A percentile compares a stretch with the other conserved stretches of the same genome.
Evolutionary conservation across 1,140 invertebrate genomes (phyloP).

Genomic region (Tetragonula clypearis): DNA sequence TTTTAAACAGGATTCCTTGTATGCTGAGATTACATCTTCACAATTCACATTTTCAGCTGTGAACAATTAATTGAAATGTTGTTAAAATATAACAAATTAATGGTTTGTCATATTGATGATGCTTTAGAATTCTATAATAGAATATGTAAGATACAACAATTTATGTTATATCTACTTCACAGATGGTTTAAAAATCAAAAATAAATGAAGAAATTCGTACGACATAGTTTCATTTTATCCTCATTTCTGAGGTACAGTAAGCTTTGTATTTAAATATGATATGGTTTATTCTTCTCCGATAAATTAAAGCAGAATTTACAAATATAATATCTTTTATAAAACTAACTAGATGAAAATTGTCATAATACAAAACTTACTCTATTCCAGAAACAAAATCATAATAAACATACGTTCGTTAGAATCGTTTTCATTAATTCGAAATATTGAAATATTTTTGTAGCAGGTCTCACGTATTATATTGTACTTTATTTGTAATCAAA

Average conservation of each 20-base stretch:
- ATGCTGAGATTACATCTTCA: constrained; percentile 87
- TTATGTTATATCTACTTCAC: neutral
- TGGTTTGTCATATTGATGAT: constrained; percentile 42
- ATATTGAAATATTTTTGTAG: neutral
- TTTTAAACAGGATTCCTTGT: constrained; percentile 87
- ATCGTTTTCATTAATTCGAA: neutral
- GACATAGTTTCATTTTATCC: neutral
- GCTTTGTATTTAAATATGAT: neutral
- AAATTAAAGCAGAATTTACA: neutral
- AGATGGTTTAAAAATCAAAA: neutral
- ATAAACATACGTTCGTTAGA: neutral
- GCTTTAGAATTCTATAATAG: neutral
- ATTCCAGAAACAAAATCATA: neutral
- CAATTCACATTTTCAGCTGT: constrained; percentile 81
- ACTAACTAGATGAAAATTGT: neutral
- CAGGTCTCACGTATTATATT: neutral
- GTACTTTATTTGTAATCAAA: neutral
- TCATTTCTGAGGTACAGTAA: neutral
- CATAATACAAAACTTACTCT: neutral
- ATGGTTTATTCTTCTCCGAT: neutral
- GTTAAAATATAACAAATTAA: constrained; percentile 53
- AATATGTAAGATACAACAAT: constrained; percentile 8
- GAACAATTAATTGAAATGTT: constrained; percentile 72
- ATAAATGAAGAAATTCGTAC: neutral
- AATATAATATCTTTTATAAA: neutral